Percentiles rank a stretch among this genome's conserved stretches.
phyloP scores from a whole-genome alignment of 2,888 invertebrate species.

The Aphodius granarius region DNA sequence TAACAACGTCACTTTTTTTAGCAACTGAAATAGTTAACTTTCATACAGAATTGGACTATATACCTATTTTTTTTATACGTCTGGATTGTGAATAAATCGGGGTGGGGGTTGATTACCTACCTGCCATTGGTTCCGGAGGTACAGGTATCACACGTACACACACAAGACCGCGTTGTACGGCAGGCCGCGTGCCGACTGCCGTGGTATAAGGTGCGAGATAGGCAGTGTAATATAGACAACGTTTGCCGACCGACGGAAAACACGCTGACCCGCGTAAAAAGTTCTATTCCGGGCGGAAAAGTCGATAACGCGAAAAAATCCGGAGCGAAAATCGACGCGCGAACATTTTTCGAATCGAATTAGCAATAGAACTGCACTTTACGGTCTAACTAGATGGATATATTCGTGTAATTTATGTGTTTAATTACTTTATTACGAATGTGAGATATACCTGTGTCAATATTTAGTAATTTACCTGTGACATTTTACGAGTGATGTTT shows the following conservation, averaged over 20 bases:
- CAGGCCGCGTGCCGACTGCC: background rate
- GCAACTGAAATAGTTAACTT: no score
- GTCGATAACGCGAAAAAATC: background rate
- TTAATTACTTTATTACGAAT: background rate
- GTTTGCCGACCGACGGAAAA: background rate
- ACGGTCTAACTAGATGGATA: no score
- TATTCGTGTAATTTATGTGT: background rate
- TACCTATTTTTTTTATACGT: no score
- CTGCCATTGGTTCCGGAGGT: conserved; percentile 6
- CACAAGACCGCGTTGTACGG: background rate
- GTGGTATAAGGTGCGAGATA: conserved; percentile 7
- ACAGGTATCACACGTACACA: background rate
- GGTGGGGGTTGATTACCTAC: conserved; percentile 12
- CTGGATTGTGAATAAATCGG: background rate
- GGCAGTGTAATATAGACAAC: conserved; percentile 5
- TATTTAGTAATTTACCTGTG: background rate
- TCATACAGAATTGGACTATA: no score
- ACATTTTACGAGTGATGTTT: background rate
- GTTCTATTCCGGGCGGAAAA: background rate
- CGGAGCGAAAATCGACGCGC: background rate
- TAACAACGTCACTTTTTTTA: no score
- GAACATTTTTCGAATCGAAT: background rate
- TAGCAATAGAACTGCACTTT: no score
- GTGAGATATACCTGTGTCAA: background rate
- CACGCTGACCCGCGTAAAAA: conserved; percentile 2